A percentile compares a stretch with the other conserved stretches of the same genome.
Evolutionary conservation across 2,888 invertebrate genomes (phyloP).

Genomic region (Rhamphomyia laevipes): DNA sequence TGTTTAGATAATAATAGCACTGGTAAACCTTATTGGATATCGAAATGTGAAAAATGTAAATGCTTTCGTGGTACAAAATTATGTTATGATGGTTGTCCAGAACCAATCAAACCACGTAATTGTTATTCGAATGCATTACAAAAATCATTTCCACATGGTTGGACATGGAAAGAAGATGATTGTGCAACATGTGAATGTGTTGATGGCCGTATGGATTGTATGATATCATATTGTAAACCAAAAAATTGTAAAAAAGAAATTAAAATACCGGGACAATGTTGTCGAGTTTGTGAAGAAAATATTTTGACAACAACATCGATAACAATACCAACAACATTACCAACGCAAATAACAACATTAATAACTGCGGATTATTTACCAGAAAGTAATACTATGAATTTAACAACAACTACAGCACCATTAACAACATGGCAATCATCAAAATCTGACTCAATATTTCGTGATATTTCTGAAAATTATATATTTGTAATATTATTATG

Average conservation of each 20-base stretch:
- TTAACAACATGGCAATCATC: too few relatives aligned
- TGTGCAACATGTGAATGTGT: conserved; percentile 2
- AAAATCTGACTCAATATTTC: too few relatives aligned
- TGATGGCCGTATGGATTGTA: conserved; percentile 1
- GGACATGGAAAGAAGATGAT: conserved; percentile 3
- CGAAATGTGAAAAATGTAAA: conserved; percentile 6
- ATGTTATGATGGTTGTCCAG: conserved; percentile 5
- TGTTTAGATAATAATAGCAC: neutral
- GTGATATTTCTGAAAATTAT: too few relatives aligned
- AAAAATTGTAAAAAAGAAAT: conserved; percentile 8
- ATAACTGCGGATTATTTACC: neutral
- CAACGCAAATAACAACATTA: conserved; percentile 5
- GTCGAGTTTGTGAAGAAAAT: conserved; percentile 11
- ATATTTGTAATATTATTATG: too few relatives aligned
- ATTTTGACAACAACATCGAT: neutral
- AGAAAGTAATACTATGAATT: too few relatives aligned
- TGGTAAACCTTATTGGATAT: neutral
- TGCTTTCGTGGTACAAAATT: conserved; percentile 6
- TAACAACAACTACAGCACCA: too few relatives aligned
- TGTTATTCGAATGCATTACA: neutral
- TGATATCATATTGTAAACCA: conserved; percentile 3
- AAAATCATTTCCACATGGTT: neutral
- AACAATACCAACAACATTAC: conserved; percentile 18
- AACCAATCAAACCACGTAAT: neutral
- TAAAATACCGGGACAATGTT: conserved; percentile 9